Evolutionary conservation across 2,888 invertebrate species (phyloP).

Genomic region (Strigamia crassipes): DNA sequence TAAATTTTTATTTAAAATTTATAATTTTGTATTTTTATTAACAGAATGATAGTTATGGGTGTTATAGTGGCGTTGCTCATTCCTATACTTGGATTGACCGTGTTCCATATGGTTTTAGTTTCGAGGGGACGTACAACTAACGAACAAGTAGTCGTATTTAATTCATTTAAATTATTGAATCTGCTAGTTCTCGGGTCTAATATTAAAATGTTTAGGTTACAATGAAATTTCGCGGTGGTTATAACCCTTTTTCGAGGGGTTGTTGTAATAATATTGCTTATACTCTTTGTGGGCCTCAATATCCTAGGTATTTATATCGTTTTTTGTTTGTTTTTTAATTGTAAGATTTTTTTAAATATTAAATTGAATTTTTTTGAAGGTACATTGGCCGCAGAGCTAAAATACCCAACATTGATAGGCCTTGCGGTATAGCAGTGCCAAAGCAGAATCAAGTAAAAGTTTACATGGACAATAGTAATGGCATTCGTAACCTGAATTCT

Average conservation of each 20-base stretch:
- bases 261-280: constrained; percentile 95
- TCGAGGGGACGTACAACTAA: constrained; percentile 97
- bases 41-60: constrained; percentile 86
- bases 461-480: constrained; percentile 89
- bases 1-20: not conserved
- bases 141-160: constrained; percentile 72
- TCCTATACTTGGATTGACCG: constrained; percentile 96
- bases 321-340: too few species aligned
- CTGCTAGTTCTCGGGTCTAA: not conserved
- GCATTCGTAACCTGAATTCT: constrained; percentile 74
- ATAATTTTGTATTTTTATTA: not conserved
- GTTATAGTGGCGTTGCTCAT: constrained; percentile 89
- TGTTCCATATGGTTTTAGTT: constrained; percentile 96
- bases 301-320: constrained; percentile 91
- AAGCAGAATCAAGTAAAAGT: constrained; percentile 91
- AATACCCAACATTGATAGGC: constrained; percentile 40
- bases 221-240: constrained; percentile 97
- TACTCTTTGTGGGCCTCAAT: constrained; percentile 94
- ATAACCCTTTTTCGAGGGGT: constrained; percentile 96
- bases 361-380: constrained; percentile 18
- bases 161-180: not conserved
- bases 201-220: constrained; percentile 69
- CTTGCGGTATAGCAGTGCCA: constrained; percentile 61
- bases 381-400: constrained; percentile 46
- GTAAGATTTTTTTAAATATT: too few species aligned